phyloP scores from a whole-genome alignment of 2,888 invertebrate genomes.

The Sphinx pinastri region DNA sequence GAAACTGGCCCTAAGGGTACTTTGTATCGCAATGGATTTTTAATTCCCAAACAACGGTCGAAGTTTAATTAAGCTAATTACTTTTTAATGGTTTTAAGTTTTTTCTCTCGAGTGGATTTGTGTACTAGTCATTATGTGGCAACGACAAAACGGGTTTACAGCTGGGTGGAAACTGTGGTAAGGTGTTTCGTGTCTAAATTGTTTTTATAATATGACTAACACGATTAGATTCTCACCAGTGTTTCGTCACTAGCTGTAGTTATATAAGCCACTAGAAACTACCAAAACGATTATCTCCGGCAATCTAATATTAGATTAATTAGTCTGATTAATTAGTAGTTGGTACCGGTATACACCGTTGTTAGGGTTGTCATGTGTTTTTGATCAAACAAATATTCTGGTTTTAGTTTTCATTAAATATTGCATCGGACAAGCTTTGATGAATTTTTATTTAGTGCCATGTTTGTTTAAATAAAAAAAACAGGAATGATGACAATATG shows the following conservation, averaged over 20 bases:
- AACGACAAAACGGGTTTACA: background rate
- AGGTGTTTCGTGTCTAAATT: background rate
- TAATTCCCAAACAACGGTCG: background rate
- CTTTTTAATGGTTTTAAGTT: constrained; percentile 7
- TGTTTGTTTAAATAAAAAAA: too few species aligned
- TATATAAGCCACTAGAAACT: background rate
- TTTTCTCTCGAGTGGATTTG: background rate
- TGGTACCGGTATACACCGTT: background rate
- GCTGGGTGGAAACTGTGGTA: background rate
- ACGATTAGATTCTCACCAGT: background rate
- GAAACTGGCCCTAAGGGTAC: background rate
- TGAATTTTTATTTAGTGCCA: too few species aligned
- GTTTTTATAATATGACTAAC: background rate
- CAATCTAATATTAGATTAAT: constrained; percentile 3
- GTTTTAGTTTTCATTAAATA: too few species aligned
- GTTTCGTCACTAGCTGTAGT: background rate
- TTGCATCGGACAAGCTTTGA: too few species aligned
- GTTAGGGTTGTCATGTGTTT: background rate
- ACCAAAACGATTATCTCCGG: background rate
- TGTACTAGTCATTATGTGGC: background rate
- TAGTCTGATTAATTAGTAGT: background rate
- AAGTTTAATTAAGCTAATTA: constrained; percentile 21
- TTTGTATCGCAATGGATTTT: background rate
- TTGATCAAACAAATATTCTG: background rate
- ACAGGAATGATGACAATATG: too few species aligned